Evolutionary conservation across 2,797 vertebrate species (phyloP).

Genomic region (Rhodeus uyekii): DNA sequence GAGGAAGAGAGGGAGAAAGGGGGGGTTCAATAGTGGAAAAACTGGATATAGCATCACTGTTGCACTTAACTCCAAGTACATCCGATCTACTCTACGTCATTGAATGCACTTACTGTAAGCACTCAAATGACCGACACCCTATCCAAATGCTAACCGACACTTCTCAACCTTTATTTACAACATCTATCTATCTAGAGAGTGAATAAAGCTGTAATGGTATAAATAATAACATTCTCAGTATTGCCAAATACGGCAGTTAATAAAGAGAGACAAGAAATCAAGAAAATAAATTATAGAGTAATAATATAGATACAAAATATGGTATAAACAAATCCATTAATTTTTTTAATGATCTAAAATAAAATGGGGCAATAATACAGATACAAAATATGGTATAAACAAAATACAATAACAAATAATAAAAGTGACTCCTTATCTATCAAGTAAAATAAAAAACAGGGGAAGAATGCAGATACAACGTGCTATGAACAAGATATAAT

Average conservation of each 20-base stretch:
- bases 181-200: neutral
- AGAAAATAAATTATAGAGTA: too few relatives aligned
- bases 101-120: conserved; percentile 36
- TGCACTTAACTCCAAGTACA: conserved; percentile 44
- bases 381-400: neutral
- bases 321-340: neutral
- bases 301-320: neutral
- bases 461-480: neutral
- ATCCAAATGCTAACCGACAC: neutral
- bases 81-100: conserved; percentile 34
- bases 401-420: neutral
- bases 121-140: conserved; percentile 27
- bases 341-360: neutral
- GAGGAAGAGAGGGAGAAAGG: neutral
- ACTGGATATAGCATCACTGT: conserved; percentile 38
- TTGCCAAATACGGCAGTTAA: neutral
- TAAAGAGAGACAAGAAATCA: neutral
- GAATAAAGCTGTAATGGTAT: neutral
- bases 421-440: neutral
- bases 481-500: neutral
- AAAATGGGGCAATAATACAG: neutral
- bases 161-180: conserved; percentile 15
- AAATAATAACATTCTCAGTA: neutral
- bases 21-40: conserved; percentile 20
- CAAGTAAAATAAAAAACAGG: neutral